Evolutionary conservation across 2,797 vertebrate species (phyloP), one percentile per base, ranked within the genome.

Genomic region (Megalops cyprinoides): DNA sequence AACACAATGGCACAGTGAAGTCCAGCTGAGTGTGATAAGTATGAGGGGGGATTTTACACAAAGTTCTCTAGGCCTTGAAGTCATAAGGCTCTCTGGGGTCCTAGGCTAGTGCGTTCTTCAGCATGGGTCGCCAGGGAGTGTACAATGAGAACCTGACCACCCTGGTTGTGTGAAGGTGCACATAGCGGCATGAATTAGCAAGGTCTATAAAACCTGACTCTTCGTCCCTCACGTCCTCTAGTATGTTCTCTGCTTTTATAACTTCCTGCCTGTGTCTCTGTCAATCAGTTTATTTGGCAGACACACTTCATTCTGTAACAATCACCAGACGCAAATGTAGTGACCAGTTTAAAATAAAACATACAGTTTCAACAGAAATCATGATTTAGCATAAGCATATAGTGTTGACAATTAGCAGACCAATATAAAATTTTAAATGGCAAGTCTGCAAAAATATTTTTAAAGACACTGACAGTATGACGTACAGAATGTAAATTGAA

Each of bases 101-200:
- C 18, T 69, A 1, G 37, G 34, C 34, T 15, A 37, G 18, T 42
- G 34, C 42, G 6, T 69, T 39, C 65, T 18, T 69, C 4, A 18
- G 20, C 18, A 8, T 69, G 34, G 37, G 69, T 65, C 65, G 37
- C 37, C 34, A 8, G 20, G 34, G 42, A 39, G 37, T 20, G 2
- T 34, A 69, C 3, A 62, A 31, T 62, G 58, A 62, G 58, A 69
- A 37, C 34, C 67, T 23, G 67, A 71, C 67, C 67, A 71, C 67
- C 67, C 67, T 10, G 67, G 67, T 39, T 71, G 39, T 9, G 15
- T 14, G 34, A 65, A 31, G 28, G 31, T 18, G 31, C 60, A 65
- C 60, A 65, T 65, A 4, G 60, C 31, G 15, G 60, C 60, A 37
- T 9, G 10, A 28, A 65, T 65, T 34, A 65, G 60, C 31, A 37